Evolutionary conservation across 2,888 invertebrate species (phyloP), one percentile per base, ranked within the genome.

Genomic region (Nomada fucata): DNA sequence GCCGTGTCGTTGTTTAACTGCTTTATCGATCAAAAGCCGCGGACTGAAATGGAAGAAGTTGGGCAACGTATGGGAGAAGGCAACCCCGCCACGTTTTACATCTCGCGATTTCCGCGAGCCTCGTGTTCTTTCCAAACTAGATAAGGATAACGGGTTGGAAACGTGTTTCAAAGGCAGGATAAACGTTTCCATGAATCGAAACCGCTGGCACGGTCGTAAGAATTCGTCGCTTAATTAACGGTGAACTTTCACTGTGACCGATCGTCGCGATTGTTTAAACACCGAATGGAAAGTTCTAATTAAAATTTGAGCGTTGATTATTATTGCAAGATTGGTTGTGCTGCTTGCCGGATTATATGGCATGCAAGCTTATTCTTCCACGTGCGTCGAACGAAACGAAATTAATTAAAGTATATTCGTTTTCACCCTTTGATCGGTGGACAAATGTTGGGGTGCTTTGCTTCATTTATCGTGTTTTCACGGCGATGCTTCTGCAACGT

Each of bases 11-110:
- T 70, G 57, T 77, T 75, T 67, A 60, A 77, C 78, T 59, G 71
- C 59, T 57, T 63, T 76, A 77, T 83, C 75, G 57, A 86, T 76
- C 23, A 47, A 77, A 76, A 65, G 42, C 23, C 11, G 29, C 55
- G 50, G 2, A 15, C 18, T 23, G 50, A 64, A 76, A 29, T 15
- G 61, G 47, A 70, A 57, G 52, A 55, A 55, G n/a, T 18, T 36
- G 9, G 60, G 3, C 20, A 42, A 50, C 23, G 9, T 44, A 4
- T 2, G 20, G 64, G 55, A 53, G 7, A 69, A 68, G 52, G 47
- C 52, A 36, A 53, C 36, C 67, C 18, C 20, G 23, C 59, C 60
- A 13, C 18, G 20, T 67, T 61, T 77, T 70, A 65, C 20, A 57
- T 52, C 63, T 70, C 15, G 42, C 13, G 36, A 60, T 78, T 70